Evolutionary conservation across 2,888 invertebrate genomes (phyloP), one percentile per base, ranked within the genome.

Genomic region (Antheraea assamensis): DNA sequence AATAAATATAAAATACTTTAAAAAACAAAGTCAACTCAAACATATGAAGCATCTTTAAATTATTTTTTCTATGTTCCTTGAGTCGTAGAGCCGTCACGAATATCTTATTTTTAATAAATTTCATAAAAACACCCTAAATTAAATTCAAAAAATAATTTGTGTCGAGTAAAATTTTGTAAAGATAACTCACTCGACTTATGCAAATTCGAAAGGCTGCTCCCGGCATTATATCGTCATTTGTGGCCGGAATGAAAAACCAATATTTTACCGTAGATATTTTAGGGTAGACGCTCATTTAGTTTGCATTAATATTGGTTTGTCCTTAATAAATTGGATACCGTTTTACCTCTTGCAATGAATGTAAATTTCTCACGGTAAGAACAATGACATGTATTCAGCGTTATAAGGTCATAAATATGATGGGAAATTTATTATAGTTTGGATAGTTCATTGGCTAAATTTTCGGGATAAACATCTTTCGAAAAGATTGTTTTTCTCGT

Each of bases 181-280:
- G 77, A 80, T 80, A 83, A 82, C 76, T 76, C 76, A 80, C 76
- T 74, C 72, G 72, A 75, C 76, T 76, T 81, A 83, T 84, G 83
- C 81, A 84, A 84, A 84, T 84, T 83, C 77, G 49, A 74, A 80
- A 82, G 79, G 80, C 74, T 79, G 76, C 73, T 76, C 73, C 74
- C 75, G 42, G 76, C 78, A 78, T 77, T 80, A 80, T 74, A 78
- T 77, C 77, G 79, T 78, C 79, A 81, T 83, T 83, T 80, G 81
- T 74, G 75, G 78, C 76, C 73, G 71, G 83, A 85, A 82, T 82
- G 80, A 76, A 79, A 78, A 72, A 70, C 75, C 66, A 72, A 75
- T 82, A 77, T 78, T 79, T 80, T 77, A 78, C 77, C 75, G 73
- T 76, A 73, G 74, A 76, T 76, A 76, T 77, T 75, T 73, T 55